Conservation (phyloP, 2,797 vertebrate species). For the Champsocephalus gunnari region DNA sequence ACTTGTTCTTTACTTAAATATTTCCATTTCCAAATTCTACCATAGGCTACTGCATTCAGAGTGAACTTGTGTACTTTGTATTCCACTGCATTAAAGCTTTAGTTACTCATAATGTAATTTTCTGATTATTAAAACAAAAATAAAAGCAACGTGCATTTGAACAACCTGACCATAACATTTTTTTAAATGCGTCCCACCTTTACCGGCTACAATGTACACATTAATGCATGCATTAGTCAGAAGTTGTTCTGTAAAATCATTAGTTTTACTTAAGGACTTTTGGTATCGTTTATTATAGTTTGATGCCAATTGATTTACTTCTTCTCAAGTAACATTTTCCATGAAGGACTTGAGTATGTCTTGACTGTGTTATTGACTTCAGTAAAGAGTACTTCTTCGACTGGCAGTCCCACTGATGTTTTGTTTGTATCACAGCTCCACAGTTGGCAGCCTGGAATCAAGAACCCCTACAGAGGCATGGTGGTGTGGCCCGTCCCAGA, state of each 20-base stretch:
- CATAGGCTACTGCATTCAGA: no score
- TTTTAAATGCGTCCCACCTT: background rate
- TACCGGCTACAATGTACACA: background rate
- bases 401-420: background rate
- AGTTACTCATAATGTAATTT: no score
- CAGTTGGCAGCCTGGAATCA: constrained; percentile 94
- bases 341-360: background rate
- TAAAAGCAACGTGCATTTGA: no score
- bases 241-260: background rate
- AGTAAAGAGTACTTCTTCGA: background rate
- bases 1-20: no score
- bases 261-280: background rate
- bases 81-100: no score
- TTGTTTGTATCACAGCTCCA: constrained; percentile 84
- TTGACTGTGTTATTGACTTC: background rate
- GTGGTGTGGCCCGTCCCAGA: constrained; percentile 94
- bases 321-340: background rate
- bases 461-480: constrained; percentile 92
- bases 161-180: background rate
- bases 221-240: background rate
- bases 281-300: background rate
- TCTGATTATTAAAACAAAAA: no score
- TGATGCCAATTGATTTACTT: background rate
- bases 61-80: no score
- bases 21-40: no score